Base-by-base conservation (phyloP, 2,797 vertebrate genomes). In the Peromyscus nudipes region DNA sequence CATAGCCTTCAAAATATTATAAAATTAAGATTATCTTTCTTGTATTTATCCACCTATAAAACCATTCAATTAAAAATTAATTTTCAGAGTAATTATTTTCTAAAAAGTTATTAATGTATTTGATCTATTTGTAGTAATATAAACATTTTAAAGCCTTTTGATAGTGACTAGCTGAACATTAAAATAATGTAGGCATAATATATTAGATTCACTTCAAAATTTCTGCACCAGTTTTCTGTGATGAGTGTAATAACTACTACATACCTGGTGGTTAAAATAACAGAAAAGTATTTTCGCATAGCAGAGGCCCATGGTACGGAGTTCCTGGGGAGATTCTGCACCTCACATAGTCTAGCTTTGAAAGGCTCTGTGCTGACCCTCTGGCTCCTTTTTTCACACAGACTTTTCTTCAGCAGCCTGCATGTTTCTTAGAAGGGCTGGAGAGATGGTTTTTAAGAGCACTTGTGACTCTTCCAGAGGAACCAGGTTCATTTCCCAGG, bases 11-110 rank as follows among this genome's bases (percentile, higher is more conserved):
- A 49, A 94, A 84, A 84, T 86, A 80, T 55, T 94, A 57, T 77
- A 21, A 62, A 65, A 17, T 49, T 37, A 89, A 96, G 92, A 57
- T 89, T 85, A 71, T 84, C 25, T 92, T 92, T 83, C 64, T 91
- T 85, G 60, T 65, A 65, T 91, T 95, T 62, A 31, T 71, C 14
- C 65, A 65, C 4, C 16, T 71, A 88, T 76, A 80, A 88, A 92
- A 37, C 73, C 16, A 80, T 60, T 92, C 17, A 34, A 83, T 92
- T 92, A 17, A 93, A 94, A 94, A 91, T n/a, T 11, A 6, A 71
- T 91, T 93, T 57, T 52, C 13, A 89, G 64, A 57, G 49, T 29
- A 94, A 64, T 67, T 46, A 60, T 64, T 89, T 40, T 80, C 69
- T 85, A 75, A 91, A 80, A 86, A 29, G 6, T 65, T 71, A 82